Base-by-base conservation (phyloP, 2,888 invertebrate genomes). In the Marronus borbonicus region DNA sequence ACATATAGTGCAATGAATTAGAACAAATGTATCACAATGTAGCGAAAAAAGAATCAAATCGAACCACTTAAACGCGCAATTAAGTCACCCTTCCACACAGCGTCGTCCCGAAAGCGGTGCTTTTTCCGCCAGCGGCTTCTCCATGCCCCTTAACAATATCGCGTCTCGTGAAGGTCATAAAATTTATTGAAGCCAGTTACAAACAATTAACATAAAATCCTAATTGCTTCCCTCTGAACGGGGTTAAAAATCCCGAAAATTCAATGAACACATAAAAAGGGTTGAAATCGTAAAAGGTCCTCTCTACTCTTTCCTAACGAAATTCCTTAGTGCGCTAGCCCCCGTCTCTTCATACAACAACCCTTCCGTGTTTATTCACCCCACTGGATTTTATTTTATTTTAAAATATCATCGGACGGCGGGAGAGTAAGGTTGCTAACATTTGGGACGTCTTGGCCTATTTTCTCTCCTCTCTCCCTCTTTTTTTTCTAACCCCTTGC, bases 151-250 rank as follows among this genome's bases (percentile, higher is more conserved):
- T 72, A 72, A 72, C 72, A 72, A 80, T 82, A 80, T 76, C 76
- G 77, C 79, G 77, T 80, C 81, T 78, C 82, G 83, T 82, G 80
- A 81, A 80, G 83, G 82, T 80, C 80, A 82, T 83, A 84, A 84
- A 85, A 84, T 85, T 85, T 85, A 85, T 85, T 83, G 84, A 81
- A 82, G 83, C 84, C 84, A 84, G 84, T 85, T 84, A 84, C 84
- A 85, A 85, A 85, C 85, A 86, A 86, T 86, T 86, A 86, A 85
- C 85, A 86, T 86, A 85, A 86, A 85, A 86, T 86, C 85, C 85
- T 85, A 86, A 85, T 85, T 85, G 86, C 85, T 83, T 82, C 85
- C 82, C 84, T 83, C 83, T 82, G 72, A 72, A 72, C 72, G 58
- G 80, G 83, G 82, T 84, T 85, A 86, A 86, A 86, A 86, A 85